These are phyloP conservation scores for Spatulosminthurus flaviceps DNA, from an alignment of 2,888 invertebrate species.

Conservation along the genomic window DNA sequence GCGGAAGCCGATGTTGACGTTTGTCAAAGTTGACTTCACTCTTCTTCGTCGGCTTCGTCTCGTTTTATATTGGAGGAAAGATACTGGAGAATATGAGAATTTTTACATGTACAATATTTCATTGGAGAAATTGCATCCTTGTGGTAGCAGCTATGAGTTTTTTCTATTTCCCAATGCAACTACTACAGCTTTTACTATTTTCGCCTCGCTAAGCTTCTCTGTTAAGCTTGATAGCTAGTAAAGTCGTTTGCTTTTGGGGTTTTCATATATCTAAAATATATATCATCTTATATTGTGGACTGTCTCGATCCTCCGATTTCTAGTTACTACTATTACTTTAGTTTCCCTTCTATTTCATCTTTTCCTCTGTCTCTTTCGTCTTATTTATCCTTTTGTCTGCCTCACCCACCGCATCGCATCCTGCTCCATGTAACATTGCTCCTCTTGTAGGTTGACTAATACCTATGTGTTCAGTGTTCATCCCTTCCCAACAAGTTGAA, in stretches of 20 bases:
- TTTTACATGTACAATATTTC: neutral
- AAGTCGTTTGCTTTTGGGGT: conserved; percentile 33
- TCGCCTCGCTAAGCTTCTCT: conserved; percentile 45
- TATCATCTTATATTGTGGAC: conserved; percentile 21
- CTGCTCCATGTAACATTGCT: neutral
- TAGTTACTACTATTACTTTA: no score
- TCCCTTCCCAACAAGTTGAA: neutral
- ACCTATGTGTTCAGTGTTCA: neutral
- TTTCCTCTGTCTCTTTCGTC: conserved; percentile 32
- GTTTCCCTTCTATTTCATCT: conserved; percentile 29
- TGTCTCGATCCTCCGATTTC: conserved; percentile 35
- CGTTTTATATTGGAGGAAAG: no score
- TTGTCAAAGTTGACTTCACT: conserved; percentile 36
- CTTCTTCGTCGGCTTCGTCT: neutral
- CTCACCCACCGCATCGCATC: neutral
- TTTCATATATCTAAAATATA: conserved; percentile 41
- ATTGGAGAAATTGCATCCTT: neutral
- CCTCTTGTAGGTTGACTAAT: no score
- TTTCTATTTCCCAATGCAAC: neutral
- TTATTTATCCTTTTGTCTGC: conserved; percentile 39
- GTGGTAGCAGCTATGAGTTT: neutral
- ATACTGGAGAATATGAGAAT: neutral
- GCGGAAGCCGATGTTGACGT: conserved; percentile 38
- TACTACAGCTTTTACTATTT: conserved; percentile 24
- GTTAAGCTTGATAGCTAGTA: conserved; percentile 40